Conservation (phyloP, 2,888 invertebrate genomes). For the Ornithoptera alexandrae region DNA sequence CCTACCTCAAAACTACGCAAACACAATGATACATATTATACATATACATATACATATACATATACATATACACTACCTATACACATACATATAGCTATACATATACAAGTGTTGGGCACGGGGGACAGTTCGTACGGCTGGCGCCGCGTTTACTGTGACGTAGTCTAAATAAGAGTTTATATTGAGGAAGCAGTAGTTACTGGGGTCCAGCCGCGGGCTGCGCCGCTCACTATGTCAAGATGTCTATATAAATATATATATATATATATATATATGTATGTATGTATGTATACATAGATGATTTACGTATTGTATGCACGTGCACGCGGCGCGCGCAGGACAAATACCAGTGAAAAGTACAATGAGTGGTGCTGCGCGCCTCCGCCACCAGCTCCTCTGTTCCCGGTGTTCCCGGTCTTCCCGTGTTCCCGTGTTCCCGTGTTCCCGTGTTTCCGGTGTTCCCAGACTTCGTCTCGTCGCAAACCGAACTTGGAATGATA, state of each 20-base stretch:
- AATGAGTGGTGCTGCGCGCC: slow-evolving; percentile 4
- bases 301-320: not conserved
- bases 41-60: slow-evolving; percentile 48
- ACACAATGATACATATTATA: slow-evolving; percentile 58
- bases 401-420: slow-evolving; percentile 31
- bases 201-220: slow-evolving; percentile 65
- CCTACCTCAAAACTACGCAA: slow-evolving; percentile 77
- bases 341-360: slow-evolving; percentile 37
- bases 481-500: slow-evolving; percentile 68
- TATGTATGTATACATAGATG: slow-evolving; percentile 41
- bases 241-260: slow-evolving; percentile 41
- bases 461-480: slow-evolving; percentile 41
- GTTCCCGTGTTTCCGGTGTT: slow-evolving; percentile 31
- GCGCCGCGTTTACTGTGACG: slow-evolving; percentile 64
- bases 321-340: not conserved
- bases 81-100: slow-evolving; percentile 53
- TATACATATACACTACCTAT: slow-evolving; percentile 45
- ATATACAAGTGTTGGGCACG: slow-evolving; percentile 62
- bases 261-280: slow-evolving; percentile 47
- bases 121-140: slow-evolving; percentile 64
- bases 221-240: slow-evolving; percentile 64
- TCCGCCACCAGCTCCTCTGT: not conserved
- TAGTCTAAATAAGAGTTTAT: slow-evolving; percentile 76
- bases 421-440: slow-evolving; percentile 32
- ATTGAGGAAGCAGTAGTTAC: slow-evolving; percentile 73